Evolutionary conservation across 2,888 invertebrate species (phyloP), one percentile per base, ranked within the genome.

Genomic region (Drosophila yooni): DNA sequence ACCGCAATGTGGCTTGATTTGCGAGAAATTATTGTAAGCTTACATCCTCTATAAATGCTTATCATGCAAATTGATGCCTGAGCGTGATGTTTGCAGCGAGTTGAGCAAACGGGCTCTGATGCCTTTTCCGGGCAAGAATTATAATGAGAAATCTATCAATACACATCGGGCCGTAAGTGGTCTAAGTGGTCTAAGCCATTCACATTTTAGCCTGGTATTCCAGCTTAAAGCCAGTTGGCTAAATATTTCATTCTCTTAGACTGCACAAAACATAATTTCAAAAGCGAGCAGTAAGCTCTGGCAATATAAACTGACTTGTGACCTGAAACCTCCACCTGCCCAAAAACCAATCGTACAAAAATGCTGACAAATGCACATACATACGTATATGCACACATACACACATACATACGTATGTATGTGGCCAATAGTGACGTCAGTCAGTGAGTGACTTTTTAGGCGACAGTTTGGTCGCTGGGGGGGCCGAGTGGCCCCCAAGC

Each of bases 401-500:
- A 36, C 2, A 15, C 36, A 2, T 6, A n/a, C 3, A 40, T n/a
- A n/a, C 10, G 11, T 36, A 36, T 36, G 62, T 61, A 34, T 68
- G 67, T 67, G 51, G 53, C 40, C 46, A 46, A 46, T 46, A 25
- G 38, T 62, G 78, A 62, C 62, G 74, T 74, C 69, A 69, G 74
- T 59, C 62, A 52, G 74, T 60, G 50, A 69, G 60, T 53, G 75
- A 63, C 56, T 66, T 53, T 70, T 59, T 57, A 63, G 53, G 60
- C 54, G 54, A 59, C 50, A 56, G 60, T 46, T 60, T 57, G 54
- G 38, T 15, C 62, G 36, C 51, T 51, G 59, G 21, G 75, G 80
- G 72, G 77, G 70, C 75, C 69, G 60, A 68, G 79, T 74, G 67
- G 56, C 72, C 66, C 68, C 38, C 62, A 70, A 65, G 82, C 74